These are phyloP conservation scores for Micromussa lordhowensis DNA, from an alignment of 92 coral and sea anemone species.

Conservation along the genomic window DNA sequence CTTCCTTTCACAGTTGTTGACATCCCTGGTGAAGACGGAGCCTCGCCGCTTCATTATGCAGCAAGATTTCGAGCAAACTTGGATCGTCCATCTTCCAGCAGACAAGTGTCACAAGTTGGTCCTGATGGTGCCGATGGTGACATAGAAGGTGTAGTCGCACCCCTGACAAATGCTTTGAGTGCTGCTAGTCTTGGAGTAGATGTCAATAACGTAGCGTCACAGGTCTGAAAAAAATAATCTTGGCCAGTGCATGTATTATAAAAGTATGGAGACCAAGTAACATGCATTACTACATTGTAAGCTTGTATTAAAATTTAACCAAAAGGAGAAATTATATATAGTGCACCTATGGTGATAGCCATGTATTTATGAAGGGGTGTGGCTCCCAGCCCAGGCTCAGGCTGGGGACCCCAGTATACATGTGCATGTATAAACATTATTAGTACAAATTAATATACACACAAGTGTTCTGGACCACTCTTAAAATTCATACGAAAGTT, in stretches of 20 bases:
- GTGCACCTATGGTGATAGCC: too few species aligned
- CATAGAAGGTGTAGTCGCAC: slow-evolving; percentile 52
- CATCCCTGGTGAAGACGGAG: slow-evolving; percentile 89
- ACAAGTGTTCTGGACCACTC: too few species aligned
- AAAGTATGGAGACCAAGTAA: too few species aligned
- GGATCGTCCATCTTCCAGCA: slow-evolving; percentile 51
- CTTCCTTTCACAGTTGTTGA: slow-evolving; percentile 41
- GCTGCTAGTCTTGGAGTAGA: slow-evolving; percentile 55
- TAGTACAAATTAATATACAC: too few species aligned
- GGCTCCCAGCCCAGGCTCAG: too few species aligned
- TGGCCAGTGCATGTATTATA: background rate
- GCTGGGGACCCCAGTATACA: too few species aligned
- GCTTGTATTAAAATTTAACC: too few species aligned
- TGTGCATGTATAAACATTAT: too few species aligned
- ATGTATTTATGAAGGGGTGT: too few species aligned
- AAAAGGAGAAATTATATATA: too few species aligned
- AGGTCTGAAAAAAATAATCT: slow-evolving; percentile 20
- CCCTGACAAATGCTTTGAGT: slow-evolving; percentile 47
- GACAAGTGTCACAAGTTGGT: slow-evolving; percentile 26
- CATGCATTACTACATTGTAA: too few species aligned
- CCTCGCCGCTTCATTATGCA: slow-evolving; percentile 92
- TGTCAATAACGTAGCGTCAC: background rate
- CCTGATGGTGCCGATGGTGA: background rate
- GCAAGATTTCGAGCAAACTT: slow-evolving; percentile 87
- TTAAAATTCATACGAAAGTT: too few species aligned